These are phyloP conservation scores for Rousettus leschenaultii DNA, from an alignment of 2,113 vertebrate species.

Conservation along the genomic window DNA sequence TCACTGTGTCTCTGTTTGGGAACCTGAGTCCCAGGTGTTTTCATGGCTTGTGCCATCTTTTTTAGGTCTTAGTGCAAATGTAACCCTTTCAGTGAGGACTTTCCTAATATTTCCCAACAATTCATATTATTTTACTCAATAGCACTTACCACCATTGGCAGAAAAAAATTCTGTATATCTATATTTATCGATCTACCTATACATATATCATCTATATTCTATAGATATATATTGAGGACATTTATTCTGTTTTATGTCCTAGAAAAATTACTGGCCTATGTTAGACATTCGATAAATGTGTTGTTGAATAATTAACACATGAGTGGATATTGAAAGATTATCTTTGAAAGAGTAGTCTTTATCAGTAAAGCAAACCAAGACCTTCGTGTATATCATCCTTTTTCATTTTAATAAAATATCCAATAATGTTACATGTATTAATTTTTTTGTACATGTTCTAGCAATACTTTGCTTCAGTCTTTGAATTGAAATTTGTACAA, in stretches of 20 bases:
- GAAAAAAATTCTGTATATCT: neutral
- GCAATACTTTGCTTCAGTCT: neutral
- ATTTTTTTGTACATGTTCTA: neutral
- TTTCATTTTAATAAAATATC: neutral
- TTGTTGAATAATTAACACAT: neutral
- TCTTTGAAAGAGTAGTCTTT: neutral
- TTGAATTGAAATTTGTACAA: neutral
- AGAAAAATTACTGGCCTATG: neutral
- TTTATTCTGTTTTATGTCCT: neutral
- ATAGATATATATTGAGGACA: neutral
- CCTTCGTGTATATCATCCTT: neutral
- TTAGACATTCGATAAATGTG: neutral
- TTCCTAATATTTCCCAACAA: neutral
- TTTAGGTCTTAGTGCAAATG: neutral
- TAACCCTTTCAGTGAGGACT: neutral
- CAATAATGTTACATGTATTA: neutral
- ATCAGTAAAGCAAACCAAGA: neutral
- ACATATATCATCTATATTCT: too few relatives aligned
- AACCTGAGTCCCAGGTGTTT: neutral
- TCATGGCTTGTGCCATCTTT: neutral
- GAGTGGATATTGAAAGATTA: neutral
- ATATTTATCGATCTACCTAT: too few relatives aligned
- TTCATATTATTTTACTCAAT: neutral
- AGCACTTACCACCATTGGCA: rapidly evolving
- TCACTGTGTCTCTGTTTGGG: neutral